These are phyloP conservation scores for Nannospalax galili DNA, from an alignment of 2,113 vertebrate genomes.

Conservation along the genomic window DNA sequence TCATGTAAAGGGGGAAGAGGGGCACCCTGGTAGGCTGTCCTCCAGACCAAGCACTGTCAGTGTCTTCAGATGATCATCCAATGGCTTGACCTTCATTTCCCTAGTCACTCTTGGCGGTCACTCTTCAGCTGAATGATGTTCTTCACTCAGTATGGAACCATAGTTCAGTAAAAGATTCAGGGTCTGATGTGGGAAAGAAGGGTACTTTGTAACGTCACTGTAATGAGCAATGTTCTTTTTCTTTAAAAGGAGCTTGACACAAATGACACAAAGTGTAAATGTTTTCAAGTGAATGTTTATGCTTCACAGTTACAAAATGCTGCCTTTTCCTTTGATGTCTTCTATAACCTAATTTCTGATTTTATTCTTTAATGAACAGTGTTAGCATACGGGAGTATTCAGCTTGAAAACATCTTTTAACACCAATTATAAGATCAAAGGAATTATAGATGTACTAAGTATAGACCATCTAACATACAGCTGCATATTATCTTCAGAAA, in stretches of 20 bases:
- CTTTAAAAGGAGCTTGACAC: constrained; percentile 74
- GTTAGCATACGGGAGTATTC: constrained; percentile 85
- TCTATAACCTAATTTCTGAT: constrained; percentile 86
- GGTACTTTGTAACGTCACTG: neutral
- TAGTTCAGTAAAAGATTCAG: neutral
- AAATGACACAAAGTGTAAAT: constrained; percentile 83
- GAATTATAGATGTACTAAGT: constrained; percentile 87
- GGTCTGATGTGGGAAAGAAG: neutral
- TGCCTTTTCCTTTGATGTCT: constrained; percentile 69
- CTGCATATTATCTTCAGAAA: constrained; percentile 84
- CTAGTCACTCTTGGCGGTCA: neutral
- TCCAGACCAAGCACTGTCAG: neutral
- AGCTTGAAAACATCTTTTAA: constrained; percentile 89
- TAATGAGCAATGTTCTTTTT: neutral
- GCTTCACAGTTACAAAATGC: constrained; percentile 59
- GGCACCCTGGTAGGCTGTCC: neutral
- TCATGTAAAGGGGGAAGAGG: neutral
- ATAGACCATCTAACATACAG: constrained; percentile 88
- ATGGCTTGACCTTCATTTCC: neutral
- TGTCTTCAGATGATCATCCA: neutral
- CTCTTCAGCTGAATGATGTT: neutral
- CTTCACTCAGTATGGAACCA: neutral
- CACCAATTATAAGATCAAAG: constrained; percentile 89
- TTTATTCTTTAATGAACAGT: constrained; percentile 83
- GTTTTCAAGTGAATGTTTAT: constrained; percentile 80